Base-by-base conservation (phyloP, 2,888 invertebrate genomes). In the Elgonia sp. region DNA sequence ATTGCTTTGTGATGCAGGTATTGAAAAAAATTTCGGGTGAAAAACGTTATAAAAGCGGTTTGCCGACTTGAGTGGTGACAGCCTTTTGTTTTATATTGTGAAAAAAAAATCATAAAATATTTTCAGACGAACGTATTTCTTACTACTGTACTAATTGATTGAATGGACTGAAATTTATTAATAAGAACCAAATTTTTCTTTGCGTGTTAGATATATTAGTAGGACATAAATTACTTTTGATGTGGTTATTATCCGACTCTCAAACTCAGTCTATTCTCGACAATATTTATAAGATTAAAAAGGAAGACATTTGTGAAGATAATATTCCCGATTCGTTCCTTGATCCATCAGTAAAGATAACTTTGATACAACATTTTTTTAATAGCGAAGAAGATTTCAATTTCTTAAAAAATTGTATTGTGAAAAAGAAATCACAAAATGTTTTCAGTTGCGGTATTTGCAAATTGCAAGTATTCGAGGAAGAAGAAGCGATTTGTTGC, bases 361-460 rank as follows among this genome's bases (percentile, higher is more conserved):
- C 16, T 8, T 46, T 12, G 10, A 69, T 69, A 1, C 42, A 50
- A 50, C n/a, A 69, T 12, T 69, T 46, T 69, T 69, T 69, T 14
- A 4, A 16, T 14, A 40, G 40, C 14, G 1, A 46, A 21, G n/a
- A 46, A 69, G 50, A 46, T 69, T 69, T 21, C 16, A 14, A 18
- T 42, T 69, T 46, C 20, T 69, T 69, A 9, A 20, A 69, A 21
- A 69, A 18, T 69, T 46, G 20, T 69, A 69, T 69, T 46, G 12
- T 18, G 21, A 69, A 69, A 46, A 21, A 21, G 21, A 50, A 50
- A 8, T 12, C 1, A 9, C 5, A 14, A 21, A 69, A 69, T 9
- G 20, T 21, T 10, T 69, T 40, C 20, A 69, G 21, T 20, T 69
- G 69, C 16, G 16, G 20, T 3, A 20, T 69, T 9, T 69, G 69